Evolutionary conservation across 2,113 vertebrate species (phyloP).

Genomic region (Etia nguti): DNA sequence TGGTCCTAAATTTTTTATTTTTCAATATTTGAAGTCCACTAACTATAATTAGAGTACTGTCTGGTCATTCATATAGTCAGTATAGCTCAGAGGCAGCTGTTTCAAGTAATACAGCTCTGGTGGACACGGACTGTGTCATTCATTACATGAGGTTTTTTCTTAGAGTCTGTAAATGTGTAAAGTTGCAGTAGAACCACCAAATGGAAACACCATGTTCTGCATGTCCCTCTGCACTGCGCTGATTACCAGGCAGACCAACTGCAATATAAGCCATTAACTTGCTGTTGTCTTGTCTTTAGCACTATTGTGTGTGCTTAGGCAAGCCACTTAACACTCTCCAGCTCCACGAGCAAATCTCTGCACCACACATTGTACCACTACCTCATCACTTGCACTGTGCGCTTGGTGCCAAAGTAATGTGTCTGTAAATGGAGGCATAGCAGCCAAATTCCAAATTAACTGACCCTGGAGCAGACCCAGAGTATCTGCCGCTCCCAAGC

Average conservation of each 20-base stretch:
- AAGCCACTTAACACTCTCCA: background rate
- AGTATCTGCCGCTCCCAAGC: constrained; percentile 40
- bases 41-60: background rate
- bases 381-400: constrained; percentile 23
- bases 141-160: background rate
- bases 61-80: background rate
- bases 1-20: background rate
- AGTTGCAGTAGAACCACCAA: background rate
- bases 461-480: constrained; percentile 44
- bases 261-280: background rate
- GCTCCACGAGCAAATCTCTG: background rate
- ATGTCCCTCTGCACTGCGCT: background rate
- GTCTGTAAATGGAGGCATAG: constrained; percentile 27
- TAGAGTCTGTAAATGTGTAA: background rate
- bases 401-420: constrained; percentile 36
- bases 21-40: background rate
- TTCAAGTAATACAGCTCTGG: background rate
- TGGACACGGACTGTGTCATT: background rate
- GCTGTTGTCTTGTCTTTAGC: background rate
- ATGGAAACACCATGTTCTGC: background rate
- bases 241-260: background rate
- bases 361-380: constrained; percentile 28
- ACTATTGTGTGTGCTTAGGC: background rate
- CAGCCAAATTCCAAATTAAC: constrained; percentile 57
- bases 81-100: background rate